Evolutionary conservation across 2,888 invertebrate species (phyloP), one percentile per base, ranked within the genome.

Genomic region (Scaptomyza caliginosa): DNA sequence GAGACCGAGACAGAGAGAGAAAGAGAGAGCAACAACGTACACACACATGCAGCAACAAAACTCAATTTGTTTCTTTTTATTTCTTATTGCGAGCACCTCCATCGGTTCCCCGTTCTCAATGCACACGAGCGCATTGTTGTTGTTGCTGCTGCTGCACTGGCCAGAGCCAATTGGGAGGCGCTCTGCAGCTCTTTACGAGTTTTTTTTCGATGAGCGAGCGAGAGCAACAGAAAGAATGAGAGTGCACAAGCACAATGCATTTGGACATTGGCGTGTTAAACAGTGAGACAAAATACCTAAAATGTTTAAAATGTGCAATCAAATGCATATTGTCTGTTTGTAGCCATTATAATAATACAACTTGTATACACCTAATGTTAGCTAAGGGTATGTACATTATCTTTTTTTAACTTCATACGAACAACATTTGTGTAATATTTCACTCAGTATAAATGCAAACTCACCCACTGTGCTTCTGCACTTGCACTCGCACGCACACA

Each of bases 51-150:
- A 64, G 26, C 68, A 50, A 34, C 50, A 46, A 48, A 50, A 39
- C 28, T 49, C 42, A 59, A 52, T 73, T 77, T 74, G 77, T 77
- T 77, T 77, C 56, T 77, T 77, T 75, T 67, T 68, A 63, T 68
- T 70, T 67, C 52, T 56, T 62, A 52, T 39, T 57, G 40, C 32
- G 13, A 21, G 60, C 59, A 57, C 50, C 66, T 66, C 60, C 77
- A 79, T 16, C 58, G 45, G 43, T 60, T 62, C 62, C 81, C 68
- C 79, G 28, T 59, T 55, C 54, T 50, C 36, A 60, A 62, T 55
- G 56, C 64, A 71, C 45, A 63, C 30, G 21, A n/a, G 28, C 36
- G n/a, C 28, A 21, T 30, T 46, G 19, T 39, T 68, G 48, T 42
- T 62, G 36, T 40, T 64, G 17, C 28, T 65, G 28, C 30, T 52